Base-by-base conservation (phyloP, 2,113 vertebrate genomes). In the Furnarius figulus region DNA sequence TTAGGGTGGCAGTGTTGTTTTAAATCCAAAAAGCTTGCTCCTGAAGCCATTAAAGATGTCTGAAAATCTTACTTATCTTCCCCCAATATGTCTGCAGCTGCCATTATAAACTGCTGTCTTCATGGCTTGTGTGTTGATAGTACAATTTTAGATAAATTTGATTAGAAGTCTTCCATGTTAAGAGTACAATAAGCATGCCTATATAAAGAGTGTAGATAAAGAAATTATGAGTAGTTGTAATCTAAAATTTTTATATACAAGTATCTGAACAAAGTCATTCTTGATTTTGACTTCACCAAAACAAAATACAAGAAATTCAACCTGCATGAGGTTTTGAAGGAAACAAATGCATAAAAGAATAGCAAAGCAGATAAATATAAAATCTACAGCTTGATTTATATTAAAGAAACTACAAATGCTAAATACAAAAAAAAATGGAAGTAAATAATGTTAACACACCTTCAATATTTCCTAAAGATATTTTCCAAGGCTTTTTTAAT, bases 1-100 rank as follows among this genome's bases (percentile, higher is more conserved):
- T 73, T 0, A 0, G 9, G 8, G 8, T 23, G 4, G 22, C 68
- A 8, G 3, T 66, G 5, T 1, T 13, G 7, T 56, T 85, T 59
- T n/a, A 72, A 79, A 89, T 31, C 5, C 1, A 53, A 62, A 85
- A 85, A 18, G 5, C 3, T 59, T 74, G 13, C 12, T 85, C 49
- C 49, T 80, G 73, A 68, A 61, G 16, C 35, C 46, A 74, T 24
- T 78, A 37, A 87, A 52, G 14, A 42, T 87, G 70, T 22, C 19
- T 66, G 65, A 89, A 80, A 88, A 67, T 46, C 35, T 82, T 52
- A 67, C 7, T 72, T 73, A 39, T 87, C 42, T 73, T 86, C 13
- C 35, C 27, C 10, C 30, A 74, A 16, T 6, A 31, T 12, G 13
- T 35, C 49, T 62, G 31, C 37, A 52, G n/a, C 24, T 81, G 73